These are phyloP conservation scores for Phalera bucephala DNA, from an alignment of 2,888 invertebrate genomes.

Conservation along the genomic window DNA sequence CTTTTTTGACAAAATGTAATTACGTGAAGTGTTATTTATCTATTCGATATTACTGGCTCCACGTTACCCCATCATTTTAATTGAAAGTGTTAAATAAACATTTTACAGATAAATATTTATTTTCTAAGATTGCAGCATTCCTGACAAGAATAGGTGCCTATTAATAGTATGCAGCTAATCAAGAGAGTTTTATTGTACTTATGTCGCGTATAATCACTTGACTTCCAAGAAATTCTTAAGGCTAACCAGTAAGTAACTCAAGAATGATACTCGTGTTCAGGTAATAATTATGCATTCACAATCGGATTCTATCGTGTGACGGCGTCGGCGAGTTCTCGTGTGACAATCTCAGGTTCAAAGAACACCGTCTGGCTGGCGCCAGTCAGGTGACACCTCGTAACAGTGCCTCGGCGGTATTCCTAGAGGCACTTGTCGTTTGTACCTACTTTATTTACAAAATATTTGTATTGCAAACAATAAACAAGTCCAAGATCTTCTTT, in stretches of 20 bases:
- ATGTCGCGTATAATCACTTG: background rate
- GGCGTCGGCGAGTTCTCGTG: slow-evolving; percentile 37
- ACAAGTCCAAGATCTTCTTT: background rate
- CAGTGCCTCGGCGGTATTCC: slow-evolving; percentile 16
- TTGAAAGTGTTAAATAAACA: no score
- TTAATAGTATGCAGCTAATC: slow-evolving; percentile 4
- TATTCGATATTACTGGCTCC: no score
- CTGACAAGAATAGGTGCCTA: background rate
- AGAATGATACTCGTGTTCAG: slow-evolving; percentile 15
- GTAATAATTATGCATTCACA: slow-evolving; percentile 33
- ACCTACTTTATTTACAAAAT: slow-evolving; percentile 16
- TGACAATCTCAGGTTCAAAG: slow-evolving; percentile 58
- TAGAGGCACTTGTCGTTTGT: slow-evolving; percentile 21
- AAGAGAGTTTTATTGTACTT: slow-evolving; percentile 2
- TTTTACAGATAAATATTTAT: no score
- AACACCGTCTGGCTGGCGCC: slow-evolving; percentile 66
- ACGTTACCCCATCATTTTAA: no score
- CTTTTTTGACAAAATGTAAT: no score
- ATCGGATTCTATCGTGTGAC: slow-evolving; percentile 25
- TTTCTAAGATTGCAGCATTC: background rate
- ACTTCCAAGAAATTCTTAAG: slow-evolving; percentile 10
- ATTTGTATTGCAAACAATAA: slow-evolving; percentile 10
- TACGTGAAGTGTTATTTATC: no score
- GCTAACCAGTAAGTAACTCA: slow-evolving; percentile 15
- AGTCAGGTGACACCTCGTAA: slow-evolving; percentile 57